Conservation (phyloP, 2,888 invertebrate genomes). For the Hypselothyrea guttata region DNA sequence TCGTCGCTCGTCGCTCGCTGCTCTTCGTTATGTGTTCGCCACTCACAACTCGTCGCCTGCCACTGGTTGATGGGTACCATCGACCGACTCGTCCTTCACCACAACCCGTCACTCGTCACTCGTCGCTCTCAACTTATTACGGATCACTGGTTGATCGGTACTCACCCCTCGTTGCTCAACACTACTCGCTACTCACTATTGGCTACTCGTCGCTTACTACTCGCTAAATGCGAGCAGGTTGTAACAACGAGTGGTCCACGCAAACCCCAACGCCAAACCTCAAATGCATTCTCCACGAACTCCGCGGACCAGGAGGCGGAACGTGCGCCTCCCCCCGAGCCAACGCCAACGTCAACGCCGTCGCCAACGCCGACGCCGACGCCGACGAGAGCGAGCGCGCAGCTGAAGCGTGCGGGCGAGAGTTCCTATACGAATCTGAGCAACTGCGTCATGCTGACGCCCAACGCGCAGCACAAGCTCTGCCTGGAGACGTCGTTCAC, state of each 20-base stretch:
- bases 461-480: slow-evolving; percentile 84
- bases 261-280: slow-evolving; percentile 87
- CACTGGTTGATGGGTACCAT: too few species aligned
- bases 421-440: slow-evolving; percentile 83
- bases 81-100: too few species aligned
- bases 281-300: slow-evolving; percentile 81
- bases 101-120: too few species aligned
- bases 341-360: slow-evolving; percentile 6
- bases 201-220: neutral
- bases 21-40: too few species aligned
- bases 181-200: too few species aligned
- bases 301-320: slow-evolving; percentile 67
- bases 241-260: slow-evolving; percentile 90
- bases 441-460: slow-evolving; percentile 81
- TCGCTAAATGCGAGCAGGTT: slow-evolving; percentile 83
- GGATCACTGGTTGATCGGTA: too few species aligned
- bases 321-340: neutral
- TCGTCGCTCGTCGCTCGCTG: too few species aligned
- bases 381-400: slow-evolving; percentile 51
- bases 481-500: slow-evolving; percentile 90
- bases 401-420: slow-evolving; percentile 79
- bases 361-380: slow-evolving; percentile 24
- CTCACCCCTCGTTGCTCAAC: too few species aligned
- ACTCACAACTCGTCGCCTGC: too few species aligned
- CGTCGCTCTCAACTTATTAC: too few species aligned